Base-by-base conservation (phyloP, 2,888 invertebrate genomes). In the Volucella zonaria region DNA sequence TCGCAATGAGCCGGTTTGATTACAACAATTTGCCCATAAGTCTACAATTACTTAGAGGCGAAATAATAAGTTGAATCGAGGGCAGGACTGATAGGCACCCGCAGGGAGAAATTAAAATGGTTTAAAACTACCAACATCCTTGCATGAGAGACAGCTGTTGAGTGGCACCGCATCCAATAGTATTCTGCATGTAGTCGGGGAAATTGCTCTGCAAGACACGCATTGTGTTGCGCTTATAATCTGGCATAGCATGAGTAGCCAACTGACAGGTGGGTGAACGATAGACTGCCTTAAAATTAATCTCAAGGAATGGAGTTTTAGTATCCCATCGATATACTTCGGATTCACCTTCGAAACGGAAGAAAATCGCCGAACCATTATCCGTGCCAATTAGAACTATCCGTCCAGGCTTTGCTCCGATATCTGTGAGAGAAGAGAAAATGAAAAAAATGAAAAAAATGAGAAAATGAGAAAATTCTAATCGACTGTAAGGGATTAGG, bases 341-440 rank as follows among this genome's bases (percentile, higher is more conserved):
- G 0, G 93, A 89, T 87, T 93, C 91, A 73, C 92, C 94, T 88
- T 94, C 94, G 89, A 93, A 93, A 8, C 95, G 92, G 92, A 94
- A 94, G 90, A 93, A 93, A 40, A 94, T 89, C 2, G 93, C 93
- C 3, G 92, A 92, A 2, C 94, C 94, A 75, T 93, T 93, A 89
- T 95, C 95, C 1, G 94, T 94, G 45, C 95, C 95, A 51, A 95
- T 92, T 15, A 95, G 89, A 1, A 95, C 93, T 87, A 94, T 91
- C 86, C 93, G 93, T n/a, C 91, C 91, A 0, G 93, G 93, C 87
- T 95, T 95, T 2, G 90, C 89, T 8, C 95, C 95, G 42, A 94
- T 90, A 88, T 94, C 94, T 88, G 73, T 23, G 77, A 81, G 10
- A 10, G 43, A 61, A 49, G 10, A 38, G 9, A 67, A 49, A 42